Percentiles rank a stretch among this genome's conserved stretches.
phyloP scores from a whole-genome alignment of 2,113 vertebrate species.

The Capricornis sumatraensis region DNA sequence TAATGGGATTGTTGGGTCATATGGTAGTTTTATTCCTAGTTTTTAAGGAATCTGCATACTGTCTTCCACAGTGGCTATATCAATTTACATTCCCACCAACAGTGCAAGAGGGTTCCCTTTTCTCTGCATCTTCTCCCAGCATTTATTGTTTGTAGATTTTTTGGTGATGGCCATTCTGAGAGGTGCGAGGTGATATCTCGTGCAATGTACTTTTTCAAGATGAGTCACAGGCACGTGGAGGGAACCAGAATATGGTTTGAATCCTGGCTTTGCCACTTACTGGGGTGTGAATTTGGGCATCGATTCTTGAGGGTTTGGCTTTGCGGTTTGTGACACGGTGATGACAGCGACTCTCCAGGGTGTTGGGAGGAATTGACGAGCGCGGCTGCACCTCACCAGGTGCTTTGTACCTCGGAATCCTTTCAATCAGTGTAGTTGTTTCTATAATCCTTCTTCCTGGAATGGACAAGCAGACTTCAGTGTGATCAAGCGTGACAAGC shows the following conservation, averaged over 20 bases:
- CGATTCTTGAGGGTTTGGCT: neutral
- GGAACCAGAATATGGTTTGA: neutral
- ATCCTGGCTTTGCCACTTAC: neutral
- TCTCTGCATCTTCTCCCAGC: neutral
- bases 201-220: neutral
- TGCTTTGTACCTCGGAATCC: neutral
- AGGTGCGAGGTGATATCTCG: neutral
- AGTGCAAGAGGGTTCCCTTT: neutral
- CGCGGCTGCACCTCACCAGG: accelerated
- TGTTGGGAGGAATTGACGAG: neutral
- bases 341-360: neutral
- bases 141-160: neutral
- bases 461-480: neutral
- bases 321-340: neutral
- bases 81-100: neutral
- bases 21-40: neutral
- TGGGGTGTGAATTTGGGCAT: neutral
- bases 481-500: neutral
- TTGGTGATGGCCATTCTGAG: neutral
- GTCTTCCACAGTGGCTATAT: neutral
- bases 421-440: accelerated
- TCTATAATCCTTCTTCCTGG: neutral
- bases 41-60: neutral
- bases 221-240: accelerated
- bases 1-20: neutral